A percentile compares a stretch with the other conserved stretches of the same genome.
Conservation (phyloP, 2,888 invertebrate species). For the Drosophila lutescens region DNA sequence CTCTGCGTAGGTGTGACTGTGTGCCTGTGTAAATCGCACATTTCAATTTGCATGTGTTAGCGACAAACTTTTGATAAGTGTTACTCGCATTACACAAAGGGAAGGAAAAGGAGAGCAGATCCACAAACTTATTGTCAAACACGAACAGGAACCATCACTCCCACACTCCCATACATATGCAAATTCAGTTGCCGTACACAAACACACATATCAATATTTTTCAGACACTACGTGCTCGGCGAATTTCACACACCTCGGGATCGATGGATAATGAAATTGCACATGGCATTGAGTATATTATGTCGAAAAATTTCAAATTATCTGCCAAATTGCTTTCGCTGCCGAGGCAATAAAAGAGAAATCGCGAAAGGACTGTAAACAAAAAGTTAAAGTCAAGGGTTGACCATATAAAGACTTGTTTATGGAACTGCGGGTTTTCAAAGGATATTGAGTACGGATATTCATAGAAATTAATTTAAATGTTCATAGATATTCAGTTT, state of each 20-base stretch:
- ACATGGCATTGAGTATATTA: slow-evolving; percentile 26
- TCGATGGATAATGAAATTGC: slow-evolving; percentile 32
- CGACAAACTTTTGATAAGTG: slow-evolving; percentile 78
- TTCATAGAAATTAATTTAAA: too few relatives aligned
- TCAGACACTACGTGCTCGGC: slow-evolving; percentile 51
- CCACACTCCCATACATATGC: slow-evolving; percentile 18
- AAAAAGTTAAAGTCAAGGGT: not conserved
- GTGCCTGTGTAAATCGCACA: slow-evolving; percentile 61
- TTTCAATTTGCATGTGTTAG: slow-evolving; percentile 81
- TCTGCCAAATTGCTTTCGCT: slow-evolving; percentile 11
- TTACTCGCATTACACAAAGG: slow-evolving; percentile 70
- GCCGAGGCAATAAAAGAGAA: not conserved
- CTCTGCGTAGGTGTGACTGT: slow-evolving; percentile 20
- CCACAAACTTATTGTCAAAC: slow-evolving; percentile 77
- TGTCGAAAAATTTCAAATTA: slow-evolving; percentile 9
- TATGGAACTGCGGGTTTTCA: too few relatives aligned
- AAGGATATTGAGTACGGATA: too few relatives aligned
- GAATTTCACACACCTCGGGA: slow-evolving; percentile 18
- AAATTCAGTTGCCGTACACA: slow-evolving; percentile 21
- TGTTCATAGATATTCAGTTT: too few relatives aligned
- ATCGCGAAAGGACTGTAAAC: not conserved
- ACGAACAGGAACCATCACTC: slow-evolving; percentile 41
- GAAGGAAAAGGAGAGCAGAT: slow-evolving; percentile 35
- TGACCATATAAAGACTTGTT: not conserved
- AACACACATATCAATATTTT: slow-evolving; percentile 33